Evolutionary conservation across 1,140 invertebrate genomes (phyloP).

Genomic region (Microplitis demolitor): DNA sequence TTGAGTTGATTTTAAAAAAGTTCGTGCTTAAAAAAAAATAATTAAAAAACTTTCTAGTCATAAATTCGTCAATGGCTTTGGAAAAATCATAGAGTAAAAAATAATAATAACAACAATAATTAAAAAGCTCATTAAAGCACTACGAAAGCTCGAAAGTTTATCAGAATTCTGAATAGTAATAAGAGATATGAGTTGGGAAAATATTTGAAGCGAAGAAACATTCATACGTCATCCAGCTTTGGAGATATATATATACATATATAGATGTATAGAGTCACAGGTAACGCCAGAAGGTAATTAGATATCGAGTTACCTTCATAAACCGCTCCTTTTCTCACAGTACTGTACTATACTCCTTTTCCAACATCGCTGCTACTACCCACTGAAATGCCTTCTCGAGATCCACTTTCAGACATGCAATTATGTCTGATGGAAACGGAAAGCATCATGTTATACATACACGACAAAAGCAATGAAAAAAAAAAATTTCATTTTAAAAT

Average conservation of each 20-base stretch:
- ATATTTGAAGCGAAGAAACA: slow-evolving; percentile 24
- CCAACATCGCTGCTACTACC: neutral
- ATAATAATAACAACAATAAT: too few species aligned
- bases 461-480: slow-evolving; percentile 5
- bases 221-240: slow-evolving; percentile 28
- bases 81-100: too few species aligned
- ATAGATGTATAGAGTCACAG: neutral
- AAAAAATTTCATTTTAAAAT: neutral
- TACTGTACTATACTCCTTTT: slow-evolving; percentile 24
- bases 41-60: too few species aligned
- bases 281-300: slow-evolving; percentile 44
- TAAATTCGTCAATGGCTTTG: too few species aligned
- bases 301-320: slow-evolving; percentile 45
- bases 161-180: neutral
- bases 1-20: too few species aligned
- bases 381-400: slow-evolving; percentile 30
- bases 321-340: slow-evolving; percentile 15
- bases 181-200: slow-evolving; percentile 13
- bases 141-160: neutral
- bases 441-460: slow-evolving; percentile 21
- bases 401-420: slow-evolving; percentile 46
- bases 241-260: slow-evolving; percentile 3
- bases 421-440: slow-evolving; percentile 44
- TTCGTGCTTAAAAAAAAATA: too few species aligned
- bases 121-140: too few species aligned